phyloP scores from a whole-genome alignment of 92 coral and sea anemone genomes.

The Isaurus tuberculatus region DNA sequence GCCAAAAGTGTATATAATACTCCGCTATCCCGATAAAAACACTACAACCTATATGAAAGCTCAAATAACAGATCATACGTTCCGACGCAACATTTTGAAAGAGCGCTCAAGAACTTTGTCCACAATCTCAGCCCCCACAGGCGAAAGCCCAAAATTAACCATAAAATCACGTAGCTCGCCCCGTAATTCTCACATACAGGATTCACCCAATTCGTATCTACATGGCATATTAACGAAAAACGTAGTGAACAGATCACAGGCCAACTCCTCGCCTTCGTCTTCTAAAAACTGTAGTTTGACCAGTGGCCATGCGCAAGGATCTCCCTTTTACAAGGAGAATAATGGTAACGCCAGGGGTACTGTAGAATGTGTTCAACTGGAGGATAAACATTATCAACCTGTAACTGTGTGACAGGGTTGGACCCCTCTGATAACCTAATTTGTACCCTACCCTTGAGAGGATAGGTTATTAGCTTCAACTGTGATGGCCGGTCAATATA shows the following conservation, averaged over 20 bases:
- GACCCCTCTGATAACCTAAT: no score
- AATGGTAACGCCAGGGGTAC: background rate
- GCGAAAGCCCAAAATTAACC: constrained; percentile 22
- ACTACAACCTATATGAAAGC: constrained; percentile 78
- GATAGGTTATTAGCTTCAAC: no score
- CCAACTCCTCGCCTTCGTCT: background rate
- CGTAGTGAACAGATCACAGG: background rate
- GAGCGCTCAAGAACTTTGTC: constrained; percentile 30
- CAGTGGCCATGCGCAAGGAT: background rate
- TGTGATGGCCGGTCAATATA: no score
- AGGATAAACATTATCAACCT: background rate
- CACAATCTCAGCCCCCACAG: background rate
- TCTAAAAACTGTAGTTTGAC: background rate
- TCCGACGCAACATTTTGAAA: constrained; percentile 53
- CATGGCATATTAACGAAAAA: background rate
- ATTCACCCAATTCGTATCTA: background rate
- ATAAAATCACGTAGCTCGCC: constrained; percentile 12
- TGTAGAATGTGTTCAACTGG: background rate
- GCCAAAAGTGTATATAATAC: constrained; percentile 83
- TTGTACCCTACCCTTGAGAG: no score
- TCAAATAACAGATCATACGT: constrained; percentile 79
- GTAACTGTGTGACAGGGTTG: background rate
- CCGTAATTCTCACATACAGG: background rate
- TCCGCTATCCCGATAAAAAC: constrained; percentile 76
- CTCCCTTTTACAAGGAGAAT: background rate